Base-by-base conservation (phyloP, 2,113 vertebrate species). In the Hypocryptadius cinnamomeus region DNA sequence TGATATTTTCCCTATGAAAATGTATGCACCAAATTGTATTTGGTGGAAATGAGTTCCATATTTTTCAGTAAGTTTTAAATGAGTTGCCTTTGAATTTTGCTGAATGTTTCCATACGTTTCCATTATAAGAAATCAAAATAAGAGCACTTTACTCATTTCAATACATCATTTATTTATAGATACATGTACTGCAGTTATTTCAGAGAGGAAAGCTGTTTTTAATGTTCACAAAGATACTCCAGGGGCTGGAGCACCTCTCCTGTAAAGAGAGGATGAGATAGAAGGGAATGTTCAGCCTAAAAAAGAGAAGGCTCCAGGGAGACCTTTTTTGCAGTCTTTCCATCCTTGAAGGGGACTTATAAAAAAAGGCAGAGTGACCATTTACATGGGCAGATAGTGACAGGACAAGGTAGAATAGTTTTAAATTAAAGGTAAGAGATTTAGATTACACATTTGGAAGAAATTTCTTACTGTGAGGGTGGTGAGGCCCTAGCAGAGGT, bases 401-500 rank as follows among this genome's bases (percentile, higher is more conserved):
- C 11, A 81, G 1, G 4, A 47, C 13, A 25, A 24, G 13, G 6
- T 18, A 68, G 45, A 81, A 45, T 5, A 17, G 3, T 9, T 81
- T 74, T n/a, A 53, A 53, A 47, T 8, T 40, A 18, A 60, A 60
- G 2, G 45, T 3, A 18, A 60, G 19, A n/a, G 3, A 45, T 33
- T 82, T 40, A 53, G 9, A 15, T 45, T 11, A 40, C 10, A 18
- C 47, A 5, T 53, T 61, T 31, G 11, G 21, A 47, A 47, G 24
- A 10, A 61, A 60, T 53, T 40, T 16, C 18, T 25, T 10, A 8
- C 13, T 40, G 7, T 39, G n/a, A 39, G 24, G 6, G 16, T 30
- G 28, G 7, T 3, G 15, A 35, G 1, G 20, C 4, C 1, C 16
- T 25, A 24, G 24, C 8, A 47, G 5, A 53, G 6, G 5, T 0